Conservation (phyloP, 2,888 invertebrate species). For the Nowickia ferox region DNA sequence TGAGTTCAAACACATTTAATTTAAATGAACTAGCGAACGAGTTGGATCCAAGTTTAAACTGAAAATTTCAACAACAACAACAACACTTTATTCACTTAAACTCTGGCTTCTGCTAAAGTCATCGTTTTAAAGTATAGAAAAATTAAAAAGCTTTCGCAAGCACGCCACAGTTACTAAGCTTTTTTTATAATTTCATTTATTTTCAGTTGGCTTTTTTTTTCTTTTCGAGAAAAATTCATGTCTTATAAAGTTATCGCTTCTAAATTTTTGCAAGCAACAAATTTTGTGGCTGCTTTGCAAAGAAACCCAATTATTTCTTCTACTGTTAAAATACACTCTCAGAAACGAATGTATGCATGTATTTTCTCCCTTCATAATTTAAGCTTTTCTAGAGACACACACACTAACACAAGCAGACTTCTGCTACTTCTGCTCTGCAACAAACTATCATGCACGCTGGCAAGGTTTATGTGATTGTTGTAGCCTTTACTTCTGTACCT, state of each 20-base stretch:
- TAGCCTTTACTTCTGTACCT: conserved; percentile 3
- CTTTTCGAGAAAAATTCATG: background rate
- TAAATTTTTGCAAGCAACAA: background rate
- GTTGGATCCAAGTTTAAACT: too few species aligned
- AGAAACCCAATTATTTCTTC: background rate
- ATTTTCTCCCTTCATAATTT: background rate
- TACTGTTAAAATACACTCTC: conserved; percentile 5
- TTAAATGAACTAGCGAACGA: too few species aligned
- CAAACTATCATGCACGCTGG: background rate
- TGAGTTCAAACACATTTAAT: too few species aligned
- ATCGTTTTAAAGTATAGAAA: background rate
- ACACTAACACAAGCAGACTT: background rate
- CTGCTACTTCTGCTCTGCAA: background rate
- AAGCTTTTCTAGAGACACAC: background rate
- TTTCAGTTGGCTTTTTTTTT: background rate
- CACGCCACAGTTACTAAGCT: background rate
- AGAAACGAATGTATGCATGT: background rate
- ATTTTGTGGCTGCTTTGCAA: background rate
- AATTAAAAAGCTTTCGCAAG: background rate
- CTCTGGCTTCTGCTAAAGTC: too few species aligned
- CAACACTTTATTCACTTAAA: too few species aligned
- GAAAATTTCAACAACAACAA: too few species aligned
- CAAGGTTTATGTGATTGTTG: conserved; percentile 17
- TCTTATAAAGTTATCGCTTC: too few species aligned
- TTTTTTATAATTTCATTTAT: too few species aligned